Percentiles rank a stretch among this genome's conserved stretches.
phyloP scores from a whole-genome alignment of 2,797 vertebrate genomes.

The Manis crassicaudata region DNA sequence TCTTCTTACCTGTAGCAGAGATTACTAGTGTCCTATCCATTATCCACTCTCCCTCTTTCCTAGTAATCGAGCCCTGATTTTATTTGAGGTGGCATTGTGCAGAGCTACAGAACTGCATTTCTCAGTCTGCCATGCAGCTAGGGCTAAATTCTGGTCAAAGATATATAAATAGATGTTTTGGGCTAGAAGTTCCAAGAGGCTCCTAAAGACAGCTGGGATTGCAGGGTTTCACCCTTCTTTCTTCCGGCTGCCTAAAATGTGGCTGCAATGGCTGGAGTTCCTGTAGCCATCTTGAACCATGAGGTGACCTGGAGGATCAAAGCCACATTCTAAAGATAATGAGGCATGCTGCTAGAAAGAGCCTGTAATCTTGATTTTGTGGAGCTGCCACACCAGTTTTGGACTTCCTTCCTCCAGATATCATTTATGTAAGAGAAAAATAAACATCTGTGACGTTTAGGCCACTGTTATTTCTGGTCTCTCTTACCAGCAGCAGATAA shows the following conservation, averaged over 20 bases:
- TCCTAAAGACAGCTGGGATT: not conserved
- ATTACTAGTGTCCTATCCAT: not conserved
- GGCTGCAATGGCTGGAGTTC: not conserved
- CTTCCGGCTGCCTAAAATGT: not conserved
- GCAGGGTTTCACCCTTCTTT: not conserved
- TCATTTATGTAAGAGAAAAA: slow-evolving; percentile 24
- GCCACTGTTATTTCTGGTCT: slow-evolving; percentile 13
- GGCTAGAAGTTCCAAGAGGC: not conserved
- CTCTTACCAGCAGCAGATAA: not conserved
- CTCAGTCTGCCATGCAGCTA: not conserved
- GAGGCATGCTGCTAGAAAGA: not conserved
- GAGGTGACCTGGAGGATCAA: not conserved
- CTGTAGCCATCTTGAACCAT: not conserved
- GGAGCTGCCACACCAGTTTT: not conserved
- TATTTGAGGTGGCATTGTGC: not conserved
- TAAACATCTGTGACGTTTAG: not conserved
- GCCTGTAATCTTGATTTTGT: not conserved
- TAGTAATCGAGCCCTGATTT: not conserved
- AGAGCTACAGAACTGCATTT: not conserved
- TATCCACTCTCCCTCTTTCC: not conserved
- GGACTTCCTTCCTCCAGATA: not conserved
- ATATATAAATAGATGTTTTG: not conserved
- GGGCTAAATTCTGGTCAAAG: not conserved
- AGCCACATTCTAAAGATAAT: not conserved
- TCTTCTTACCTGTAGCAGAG: not conserved